A percentile compares a stretch with the other conserved stretches of the same genome.
These are phyloP conservation scores for Falco concolor DNA, from an alignment of 2,797 vertebrate species.

Conservation along the genomic window DNA sequence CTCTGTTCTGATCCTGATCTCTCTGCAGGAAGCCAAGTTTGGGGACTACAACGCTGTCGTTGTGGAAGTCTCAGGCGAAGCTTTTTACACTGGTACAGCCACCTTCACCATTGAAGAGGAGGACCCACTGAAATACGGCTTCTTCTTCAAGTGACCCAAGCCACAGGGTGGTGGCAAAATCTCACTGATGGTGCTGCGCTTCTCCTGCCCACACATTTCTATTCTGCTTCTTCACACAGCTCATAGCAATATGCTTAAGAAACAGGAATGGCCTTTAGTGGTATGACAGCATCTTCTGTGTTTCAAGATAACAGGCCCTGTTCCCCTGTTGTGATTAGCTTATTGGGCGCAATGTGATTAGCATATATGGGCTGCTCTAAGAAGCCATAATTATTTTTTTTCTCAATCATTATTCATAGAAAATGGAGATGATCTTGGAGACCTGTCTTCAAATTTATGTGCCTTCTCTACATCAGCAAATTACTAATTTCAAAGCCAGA, in stretches of 20 bases:
- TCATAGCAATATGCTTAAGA: neutral
- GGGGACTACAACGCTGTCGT: conserved; percentile 85
- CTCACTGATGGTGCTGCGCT: neutral
- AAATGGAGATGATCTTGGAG: neutral
- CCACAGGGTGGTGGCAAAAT: neutral
- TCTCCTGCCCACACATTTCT: neutral
- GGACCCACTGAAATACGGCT: conserved; percentile 82
- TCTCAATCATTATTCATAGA: neutral
- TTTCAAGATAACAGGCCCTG: neutral
- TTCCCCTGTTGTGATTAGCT: neutral
- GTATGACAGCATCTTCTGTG: neutral
- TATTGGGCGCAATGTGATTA: neutral
- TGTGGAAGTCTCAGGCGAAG: conserved; percentile 89
- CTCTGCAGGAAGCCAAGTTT: conserved; percentile 81
- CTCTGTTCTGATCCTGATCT: neutral
- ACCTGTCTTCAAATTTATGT: neutral
- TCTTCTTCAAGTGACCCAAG: conserved; percentile 81
- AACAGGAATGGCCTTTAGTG: neutral
- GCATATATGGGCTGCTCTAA: neutral
- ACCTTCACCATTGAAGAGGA: conserved; percentile 83
- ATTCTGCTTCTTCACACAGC: neutral
- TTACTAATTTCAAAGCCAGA: neutral
- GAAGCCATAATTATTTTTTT: neutral
- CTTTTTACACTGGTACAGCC: conserved; percentile 88
- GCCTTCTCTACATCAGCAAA: neutral